Conservation (phyloP, 2,888 invertebrate species). For the Eupeodes latifasciatus region DNA sequence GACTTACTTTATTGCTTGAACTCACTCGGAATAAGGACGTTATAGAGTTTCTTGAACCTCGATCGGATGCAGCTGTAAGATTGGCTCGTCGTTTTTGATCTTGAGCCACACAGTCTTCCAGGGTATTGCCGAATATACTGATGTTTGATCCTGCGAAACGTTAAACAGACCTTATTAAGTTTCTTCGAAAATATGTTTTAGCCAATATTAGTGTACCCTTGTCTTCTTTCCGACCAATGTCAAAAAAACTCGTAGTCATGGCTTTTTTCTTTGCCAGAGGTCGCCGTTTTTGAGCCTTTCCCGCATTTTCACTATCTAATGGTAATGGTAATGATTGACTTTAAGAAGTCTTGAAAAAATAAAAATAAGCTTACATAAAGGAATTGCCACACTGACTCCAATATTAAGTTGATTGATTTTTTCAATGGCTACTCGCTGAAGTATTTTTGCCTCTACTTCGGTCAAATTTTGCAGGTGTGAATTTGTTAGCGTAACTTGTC, state of each 20-base stretch:
- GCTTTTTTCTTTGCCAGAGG: constrained; percentile 94
- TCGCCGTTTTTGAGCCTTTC: constrained; percentile 88
- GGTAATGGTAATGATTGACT: constrained; percentile 42
- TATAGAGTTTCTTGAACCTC: constrained; percentile 89
- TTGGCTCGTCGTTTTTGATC: constrained; percentile 85
- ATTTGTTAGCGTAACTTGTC: constrained; percentile 87
- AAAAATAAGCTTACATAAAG: constrained; percentile 87
- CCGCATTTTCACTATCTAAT: constrained; percentile 77
- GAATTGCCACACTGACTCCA: constrained; percentile 91
- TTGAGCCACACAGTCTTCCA: constrained; percentile 93
- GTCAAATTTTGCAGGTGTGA: constrained; percentile 88
- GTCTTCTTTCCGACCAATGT: constrained; percentile 90
- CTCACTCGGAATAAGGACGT: constrained; percentile 86
- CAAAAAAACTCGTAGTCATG: constrained; percentile 94
- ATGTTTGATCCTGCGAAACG: constrained; percentile 41
- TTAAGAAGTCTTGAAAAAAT: not conserved
- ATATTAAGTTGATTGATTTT: constrained; percentile 94
- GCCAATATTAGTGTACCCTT: constrained; percentile 76
- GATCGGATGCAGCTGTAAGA: constrained; percentile 76
- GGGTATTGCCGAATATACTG: constrained; percentile 91
- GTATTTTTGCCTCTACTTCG: constrained; percentile 89
- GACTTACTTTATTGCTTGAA: constrained; percentile 66
- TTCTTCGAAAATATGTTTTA: too few species aligned
- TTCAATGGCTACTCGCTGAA: constrained; percentile 94
- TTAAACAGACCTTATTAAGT: not conserved